These are phyloP conservation scores for Cygnus olor DNA, from an alignment of 2,797 vertebrate species.

Conservation along the genomic window DNA sequence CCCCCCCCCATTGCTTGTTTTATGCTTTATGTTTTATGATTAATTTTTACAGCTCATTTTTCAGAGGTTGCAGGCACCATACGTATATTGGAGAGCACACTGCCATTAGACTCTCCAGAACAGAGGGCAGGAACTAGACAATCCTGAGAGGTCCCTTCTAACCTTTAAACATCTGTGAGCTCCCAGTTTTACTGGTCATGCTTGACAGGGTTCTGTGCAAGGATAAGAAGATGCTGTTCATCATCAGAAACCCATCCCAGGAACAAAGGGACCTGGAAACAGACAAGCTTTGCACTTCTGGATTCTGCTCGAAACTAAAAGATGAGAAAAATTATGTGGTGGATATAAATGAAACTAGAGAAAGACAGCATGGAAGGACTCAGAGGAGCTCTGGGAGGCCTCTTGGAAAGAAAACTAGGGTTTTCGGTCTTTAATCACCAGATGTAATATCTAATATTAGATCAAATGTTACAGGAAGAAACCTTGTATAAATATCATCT, in stretches of 20 bases:
- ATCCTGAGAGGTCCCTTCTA: neutral
- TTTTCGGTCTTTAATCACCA: neutral
- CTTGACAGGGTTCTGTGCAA: neutral
- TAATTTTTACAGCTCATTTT: neutral
- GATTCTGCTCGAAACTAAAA: neutral
- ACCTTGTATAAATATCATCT: neutral
- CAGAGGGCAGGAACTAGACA: neutral
- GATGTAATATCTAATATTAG: neutral
- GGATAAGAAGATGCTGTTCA: neutral
- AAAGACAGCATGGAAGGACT: neutral
- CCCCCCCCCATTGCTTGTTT: neutral
- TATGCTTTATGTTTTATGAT: neutral
- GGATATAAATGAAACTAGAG: neutral
- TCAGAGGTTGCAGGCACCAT: neutral
- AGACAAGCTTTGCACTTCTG: neutral
- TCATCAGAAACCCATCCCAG: neutral
- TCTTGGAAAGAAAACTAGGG: neutral
- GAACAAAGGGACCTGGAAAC: neutral
- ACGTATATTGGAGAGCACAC: neutral
- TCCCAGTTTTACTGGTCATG: neutral
- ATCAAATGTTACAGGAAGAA: neutral
- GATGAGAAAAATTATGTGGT: neutral
- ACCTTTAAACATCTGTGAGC: neutral
- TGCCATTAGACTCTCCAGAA: neutral
- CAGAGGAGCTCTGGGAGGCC: neutral